Evolutionary conservation across 2,797 vertebrate genomes (phyloP).

Genomic region (Mallotus villosus): DNA sequence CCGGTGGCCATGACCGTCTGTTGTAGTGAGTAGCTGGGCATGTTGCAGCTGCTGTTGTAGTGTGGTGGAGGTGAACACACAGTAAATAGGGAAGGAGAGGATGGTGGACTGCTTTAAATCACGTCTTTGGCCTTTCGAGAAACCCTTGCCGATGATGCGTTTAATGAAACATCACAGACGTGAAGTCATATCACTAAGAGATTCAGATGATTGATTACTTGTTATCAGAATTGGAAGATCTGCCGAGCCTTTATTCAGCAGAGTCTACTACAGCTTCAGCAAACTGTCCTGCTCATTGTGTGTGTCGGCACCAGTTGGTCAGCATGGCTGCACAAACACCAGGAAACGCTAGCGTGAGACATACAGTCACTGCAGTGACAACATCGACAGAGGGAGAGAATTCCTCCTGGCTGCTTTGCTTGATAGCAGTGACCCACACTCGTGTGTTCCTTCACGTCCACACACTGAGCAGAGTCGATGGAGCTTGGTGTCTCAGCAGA

Average conservation of each 20-base stretch:
- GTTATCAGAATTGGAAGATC: neutral
- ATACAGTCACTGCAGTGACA: neutral
- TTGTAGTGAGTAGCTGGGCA: neutral
- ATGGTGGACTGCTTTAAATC: slow-evolving; percentile 24
- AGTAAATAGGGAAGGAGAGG: neutral
- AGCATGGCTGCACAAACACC: slow-evolving; percentile 24
- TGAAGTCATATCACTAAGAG: slow-evolving; percentile 43
- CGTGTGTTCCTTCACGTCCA: too few species aligned
- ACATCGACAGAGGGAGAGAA: neutral
- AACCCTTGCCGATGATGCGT: slow-evolving; percentile 31
- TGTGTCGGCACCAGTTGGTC: neutral
- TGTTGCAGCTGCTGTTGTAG: slow-evolving; percentile 19
- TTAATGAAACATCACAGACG: slow-evolving; percentile 59
- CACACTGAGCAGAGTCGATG: slow-evolving; percentile 3
- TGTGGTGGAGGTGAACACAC: slow-evolving; percentile 30
- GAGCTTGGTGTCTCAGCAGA: neutral
- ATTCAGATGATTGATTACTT: slow-evolving; percentile 50
- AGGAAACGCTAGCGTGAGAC: slow-evolving; percentile 15
- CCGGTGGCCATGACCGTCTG: slow-evolving; percentile 30
- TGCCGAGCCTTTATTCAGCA: too few species aligned
- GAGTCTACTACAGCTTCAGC: slow-evolving; percentile 22
- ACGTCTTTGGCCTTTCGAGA: slow-evolving; percentile 46
- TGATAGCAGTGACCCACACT: neutral
- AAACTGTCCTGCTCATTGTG: too few species aligned
- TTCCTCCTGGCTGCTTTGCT: neutral